These are phyloP conservation scores for Cosmia trapezina DNA, from an alignment of 2,888 invertebrate genomes.

Conservation along the genomic window DNA sequence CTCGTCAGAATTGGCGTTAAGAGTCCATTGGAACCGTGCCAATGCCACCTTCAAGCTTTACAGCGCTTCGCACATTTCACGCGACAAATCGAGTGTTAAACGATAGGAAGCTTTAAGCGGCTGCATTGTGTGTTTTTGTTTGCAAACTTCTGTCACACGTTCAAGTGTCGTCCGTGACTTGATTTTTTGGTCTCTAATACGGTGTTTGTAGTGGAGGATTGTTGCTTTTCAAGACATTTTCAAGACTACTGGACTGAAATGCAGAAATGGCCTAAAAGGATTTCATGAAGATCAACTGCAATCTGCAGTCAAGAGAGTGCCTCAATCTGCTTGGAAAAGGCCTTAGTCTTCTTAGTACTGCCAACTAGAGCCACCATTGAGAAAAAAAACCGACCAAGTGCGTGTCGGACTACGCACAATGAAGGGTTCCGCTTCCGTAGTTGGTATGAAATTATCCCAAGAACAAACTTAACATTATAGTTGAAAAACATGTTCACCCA, in stretches of 20 bases:
- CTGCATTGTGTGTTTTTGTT: constrained; percentile 63
- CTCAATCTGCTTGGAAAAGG: no score
- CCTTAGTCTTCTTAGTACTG: no score
- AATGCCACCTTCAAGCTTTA: constrained; percentile 66
- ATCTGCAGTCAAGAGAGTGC: no score
- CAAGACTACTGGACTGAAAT: not conserved
- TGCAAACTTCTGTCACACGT: constrained; percentile 58
- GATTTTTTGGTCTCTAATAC: constrained; percentile 41
- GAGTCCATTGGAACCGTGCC: constrained; percentile 69
- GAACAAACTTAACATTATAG: no score
- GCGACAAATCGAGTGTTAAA: constrained; percentile 67
- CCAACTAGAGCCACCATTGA: no score
- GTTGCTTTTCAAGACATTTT: constrained; percentile 3
- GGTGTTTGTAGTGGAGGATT: constrained; percentile 3
- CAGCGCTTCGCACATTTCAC: constrained; percentile 66
- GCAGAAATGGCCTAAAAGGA: not conserved
- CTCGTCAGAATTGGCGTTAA: constrained; percentile 74
- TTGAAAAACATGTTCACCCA: no score
- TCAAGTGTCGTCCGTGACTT: constrained; percentile 44
- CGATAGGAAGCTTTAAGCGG: constrained; percentile 68
- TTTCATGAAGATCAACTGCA: no score
- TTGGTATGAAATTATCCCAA: no score
- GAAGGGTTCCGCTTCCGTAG: no score
- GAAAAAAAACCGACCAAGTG: no score
- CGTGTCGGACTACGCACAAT: no score